Evolutionary conservation across 1,140 invertebrate genomes (phyloP), one percentile per base, ranked within the genome.

Genomic region (Heliothis subflexa): DNA sequence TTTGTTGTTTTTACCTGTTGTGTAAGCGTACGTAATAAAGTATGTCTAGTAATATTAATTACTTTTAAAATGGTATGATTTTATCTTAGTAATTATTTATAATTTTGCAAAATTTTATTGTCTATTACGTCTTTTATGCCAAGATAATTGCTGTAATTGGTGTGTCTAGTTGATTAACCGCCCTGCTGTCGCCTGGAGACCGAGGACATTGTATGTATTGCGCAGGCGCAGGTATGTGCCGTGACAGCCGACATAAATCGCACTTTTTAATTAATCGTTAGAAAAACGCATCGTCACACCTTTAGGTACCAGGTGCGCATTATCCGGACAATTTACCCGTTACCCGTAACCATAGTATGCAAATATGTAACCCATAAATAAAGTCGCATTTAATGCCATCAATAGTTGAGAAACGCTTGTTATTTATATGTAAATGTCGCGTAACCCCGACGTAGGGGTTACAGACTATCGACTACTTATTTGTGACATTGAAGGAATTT

Each of bases 361-460:
- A 81, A 88, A 89, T 75, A 64, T 62, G 73, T 88, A 33, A 55
- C 50, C 80, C 79, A 85, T 90, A 88, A 90, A 89, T 89, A 85
- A 85, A 81, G 68, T 49, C 50, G 81, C 55, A 83, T 86, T 85
- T 80, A 81, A 83, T 81, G 82, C 78, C 79, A 85, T 87, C 87
- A 86, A 93, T 93, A 89, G 88, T 91, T 88, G 76, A 81, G 78
- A 89, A 93, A 90, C 90, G 89, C 86, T 91, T 84, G 87, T 90
- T 92, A 92, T 92, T 92, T 93, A 92, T 92, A 93, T 93, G 92
- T 80, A 85, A 93, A 93, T 93, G 77, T 59, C 47, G 14, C 55
- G 80, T 86, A 88, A 89, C 88, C 86, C 87, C 76, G 78, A 21
- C 62, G 66, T 28, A 71, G 54, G 85, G 88, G 87, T 88, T 85